A percentile compares a stretch with the other conserved stretches of the same genome.
These are phyloP conservation scores for Chloromyia formosa DNA, from an alignment of 2,888 invertebrate genomes.

Conservation along the genomic window DNA sequence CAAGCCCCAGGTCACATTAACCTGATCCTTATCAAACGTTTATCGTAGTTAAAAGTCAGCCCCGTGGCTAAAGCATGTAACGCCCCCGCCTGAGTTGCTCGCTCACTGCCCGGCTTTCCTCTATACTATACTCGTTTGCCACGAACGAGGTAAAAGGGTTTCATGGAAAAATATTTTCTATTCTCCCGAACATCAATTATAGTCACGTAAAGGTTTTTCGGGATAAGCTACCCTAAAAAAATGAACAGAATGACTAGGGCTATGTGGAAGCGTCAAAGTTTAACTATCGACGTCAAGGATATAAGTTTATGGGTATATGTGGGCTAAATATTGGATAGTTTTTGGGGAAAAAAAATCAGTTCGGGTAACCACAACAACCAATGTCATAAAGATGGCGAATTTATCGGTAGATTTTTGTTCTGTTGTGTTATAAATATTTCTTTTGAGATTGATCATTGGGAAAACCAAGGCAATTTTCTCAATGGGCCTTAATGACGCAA, in stretches of 20 bases:
- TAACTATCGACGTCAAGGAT: constrained; percentile 33
- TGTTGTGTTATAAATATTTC: no score
- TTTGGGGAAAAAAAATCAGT: no score
- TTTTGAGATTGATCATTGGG: no score
- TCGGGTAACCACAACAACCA: no score
- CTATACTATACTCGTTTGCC: no score
- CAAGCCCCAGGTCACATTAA: constrained; percentile 23
- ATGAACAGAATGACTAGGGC: constrained; percentile 24
- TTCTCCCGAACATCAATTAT: constrained; percentile 31
- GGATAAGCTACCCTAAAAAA: constrained; percentile 35
- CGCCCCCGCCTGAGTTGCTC: not conserved
- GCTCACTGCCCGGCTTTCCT: not conserved
- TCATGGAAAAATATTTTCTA: constrained; percentile 19
- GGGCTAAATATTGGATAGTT: no score
- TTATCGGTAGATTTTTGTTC: no score
- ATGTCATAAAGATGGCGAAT: no score
- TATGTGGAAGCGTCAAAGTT: not conserved
- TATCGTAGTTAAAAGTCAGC: not conserved
- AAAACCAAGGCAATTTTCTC: no score
- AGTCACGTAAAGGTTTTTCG: constrained; percentile 38
- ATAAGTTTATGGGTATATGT: no score
- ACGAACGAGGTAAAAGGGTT: constrained; percentile 27
- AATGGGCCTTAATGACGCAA: no score
- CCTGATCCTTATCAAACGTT: constrained; percentile 32
- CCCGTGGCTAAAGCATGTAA: constrained; percentile 2